A percentile compares a stretch with the other conserved stretches of the same genome.
These are phyloP conservation scores for Haliclona indistincta DNA, from an alignment of 37 sponge, comb jelly and placozoan species.

Conservation along the genomic window DNA sequence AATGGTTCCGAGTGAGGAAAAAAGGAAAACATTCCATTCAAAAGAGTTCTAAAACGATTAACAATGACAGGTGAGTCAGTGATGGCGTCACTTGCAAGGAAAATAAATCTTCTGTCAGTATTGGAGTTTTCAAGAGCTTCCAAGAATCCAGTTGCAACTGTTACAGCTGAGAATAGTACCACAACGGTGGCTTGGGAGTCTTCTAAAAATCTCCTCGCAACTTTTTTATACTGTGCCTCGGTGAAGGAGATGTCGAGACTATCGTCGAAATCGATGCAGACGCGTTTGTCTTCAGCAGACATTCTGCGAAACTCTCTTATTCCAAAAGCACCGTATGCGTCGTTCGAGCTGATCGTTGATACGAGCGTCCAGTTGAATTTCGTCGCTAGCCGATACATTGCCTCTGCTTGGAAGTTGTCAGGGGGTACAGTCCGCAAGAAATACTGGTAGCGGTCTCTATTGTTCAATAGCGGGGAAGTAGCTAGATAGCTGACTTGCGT, in stretches of 20 bases:
- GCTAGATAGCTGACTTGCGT: conserved; percentile 87
- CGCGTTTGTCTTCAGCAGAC: not conserved
- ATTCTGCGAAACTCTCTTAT: not conserved
- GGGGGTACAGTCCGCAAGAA: conserved; percentile 89
- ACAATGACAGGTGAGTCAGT: conserved; percentile 8
- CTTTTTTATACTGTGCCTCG: not conserved
- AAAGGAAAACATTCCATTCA: conserved; percentile 41
- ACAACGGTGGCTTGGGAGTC: conserved; percentile 28
- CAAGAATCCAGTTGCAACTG: not conserved
- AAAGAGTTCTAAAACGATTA: not conserved
- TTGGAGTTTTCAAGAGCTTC: not conserved
- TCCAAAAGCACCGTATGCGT: conserved; percentile 43
- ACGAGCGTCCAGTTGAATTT: conserved; percentile 53
- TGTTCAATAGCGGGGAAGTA: conserved; percentile 70
- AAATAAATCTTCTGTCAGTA: conserved; percentile 19
- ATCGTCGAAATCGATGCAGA: conserved; percentile 22
- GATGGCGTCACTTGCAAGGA: conserved; percentile 70
- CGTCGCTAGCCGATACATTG: conserved; percentile 66
- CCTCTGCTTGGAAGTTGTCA: conserved; percentile 76
- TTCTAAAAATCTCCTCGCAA: not conserved
- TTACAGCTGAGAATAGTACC: conserved; percentile 13
- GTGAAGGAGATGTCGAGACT: not conserved
- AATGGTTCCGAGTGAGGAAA: conserved; percentile 6
- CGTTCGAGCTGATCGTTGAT: not conserved
- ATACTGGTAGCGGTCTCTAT: conserved; percentile 67